Evolutionary conservation across 2,888 invertebrate species (phyloP).

Genomic region (Molorchus minor): DNA sequence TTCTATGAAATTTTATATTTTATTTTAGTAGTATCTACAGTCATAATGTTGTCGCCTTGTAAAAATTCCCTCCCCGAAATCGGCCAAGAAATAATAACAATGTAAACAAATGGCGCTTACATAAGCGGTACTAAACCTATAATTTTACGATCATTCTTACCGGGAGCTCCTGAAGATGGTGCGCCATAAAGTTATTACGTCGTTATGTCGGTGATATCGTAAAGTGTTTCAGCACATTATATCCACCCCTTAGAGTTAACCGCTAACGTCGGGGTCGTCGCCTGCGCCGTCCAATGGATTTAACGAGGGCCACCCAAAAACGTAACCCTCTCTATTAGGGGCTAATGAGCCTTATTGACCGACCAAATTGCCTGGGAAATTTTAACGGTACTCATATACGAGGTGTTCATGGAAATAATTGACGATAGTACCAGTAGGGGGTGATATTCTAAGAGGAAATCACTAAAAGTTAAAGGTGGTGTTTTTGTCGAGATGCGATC

Average conservation of each 20-base stretch:
- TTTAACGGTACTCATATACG: too few relatives aligned
- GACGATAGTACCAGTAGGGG: too few relatives aligned
- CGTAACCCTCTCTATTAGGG: neutral
- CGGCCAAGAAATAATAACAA: constrained; percentile 26
- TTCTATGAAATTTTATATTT: too few relatives aligned
- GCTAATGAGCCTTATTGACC: neutral
- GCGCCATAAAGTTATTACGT: constrained; percentile 52
- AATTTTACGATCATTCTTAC: constrained; percentile 45
- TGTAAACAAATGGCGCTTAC: constrained; percentile 38
- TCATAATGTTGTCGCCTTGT: too few relatives aligned
- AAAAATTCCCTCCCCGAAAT: neutral
- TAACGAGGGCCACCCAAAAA: constrained; percentile 14
- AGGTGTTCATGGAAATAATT: too few relatives aligned
- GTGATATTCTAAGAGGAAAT: too few relatives aligned
- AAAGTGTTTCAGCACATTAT: constrained; percentile 57
- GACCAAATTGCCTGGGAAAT: neutral
- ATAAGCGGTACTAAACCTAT: constrained; percentile 31
- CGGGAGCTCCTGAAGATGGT: constrained; percentile 37
- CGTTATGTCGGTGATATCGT: constrained; percentile 55
- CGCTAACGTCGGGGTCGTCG: constrained; percentile 37
- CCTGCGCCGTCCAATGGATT: constrained; percentile 19
- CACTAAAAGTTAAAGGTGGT: too few relatives aligned
- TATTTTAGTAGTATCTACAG: too few relatives aligned
- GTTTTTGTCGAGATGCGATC: too few relatives aligned
- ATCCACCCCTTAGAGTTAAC: constrained; percentile 50